A percentile compares a stretch with the other conserved stretches of the same genome.
phyloP scores from a whole-genome alignment of 2,797 vertebrate species.

The Hippopotamyrus pictus region DNA sequence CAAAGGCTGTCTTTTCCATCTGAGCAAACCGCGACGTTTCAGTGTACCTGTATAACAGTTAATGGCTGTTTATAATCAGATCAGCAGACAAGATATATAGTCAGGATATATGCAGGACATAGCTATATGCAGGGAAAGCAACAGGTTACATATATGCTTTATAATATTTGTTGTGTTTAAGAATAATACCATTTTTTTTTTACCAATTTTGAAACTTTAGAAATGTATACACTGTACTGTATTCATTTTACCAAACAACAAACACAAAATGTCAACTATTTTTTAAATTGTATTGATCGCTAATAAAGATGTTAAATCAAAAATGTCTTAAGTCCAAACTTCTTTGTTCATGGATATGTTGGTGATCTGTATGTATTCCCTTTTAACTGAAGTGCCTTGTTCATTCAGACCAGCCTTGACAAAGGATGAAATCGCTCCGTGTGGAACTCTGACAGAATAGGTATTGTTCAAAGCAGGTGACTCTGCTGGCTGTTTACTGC shows the following conservation, averaged over 20 bases:
- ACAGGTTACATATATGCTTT: background rate
- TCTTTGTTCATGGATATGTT: background rate
- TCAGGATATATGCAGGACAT: background rate
- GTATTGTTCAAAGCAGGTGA: background rate
- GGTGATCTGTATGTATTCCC: background rate
- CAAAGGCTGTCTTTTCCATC: background rate
- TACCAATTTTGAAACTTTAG: background rate
- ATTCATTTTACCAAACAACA: background rate
- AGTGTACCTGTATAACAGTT: background rate
- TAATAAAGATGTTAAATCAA: background rate
- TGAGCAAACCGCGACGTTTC: background rate
- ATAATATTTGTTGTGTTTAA: background rate
- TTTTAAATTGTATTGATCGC: background rate
- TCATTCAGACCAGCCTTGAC: background rate
- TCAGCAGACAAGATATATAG: background rate
- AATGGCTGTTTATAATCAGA: background rate
- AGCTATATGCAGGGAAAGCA: background rate
- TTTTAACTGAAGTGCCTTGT: background rate
- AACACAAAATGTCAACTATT: background rate
- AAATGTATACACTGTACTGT: background rate
- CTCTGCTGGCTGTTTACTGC: background rate
- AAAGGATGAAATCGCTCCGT: background rate
- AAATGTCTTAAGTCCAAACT: background rate
- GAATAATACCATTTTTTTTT: background rate
- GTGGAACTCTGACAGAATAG: background rate